These are phyloP conservation scores for Mormyrus iriodes DNA, from an alignment of 2,113 vertebrate species.

Conservation along the genomic window DNA sequence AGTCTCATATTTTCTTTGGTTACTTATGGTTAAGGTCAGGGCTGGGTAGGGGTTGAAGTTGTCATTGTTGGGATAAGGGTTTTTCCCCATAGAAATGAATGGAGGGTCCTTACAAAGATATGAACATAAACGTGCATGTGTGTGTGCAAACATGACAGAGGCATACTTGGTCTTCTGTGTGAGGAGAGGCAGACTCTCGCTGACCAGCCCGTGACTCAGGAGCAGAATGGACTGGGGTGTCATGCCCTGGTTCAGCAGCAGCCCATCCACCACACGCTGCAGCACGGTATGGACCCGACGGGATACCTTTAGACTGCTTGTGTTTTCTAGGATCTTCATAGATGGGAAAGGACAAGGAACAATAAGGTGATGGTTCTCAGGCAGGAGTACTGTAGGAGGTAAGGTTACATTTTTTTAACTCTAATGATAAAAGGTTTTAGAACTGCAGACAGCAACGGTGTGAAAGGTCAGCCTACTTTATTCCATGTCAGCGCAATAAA, in stretches of 20 bases:
- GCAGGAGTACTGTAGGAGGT: background rate
- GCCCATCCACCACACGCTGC: constrained; percentile 73
- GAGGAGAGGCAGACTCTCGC: constrained; percentile 85
- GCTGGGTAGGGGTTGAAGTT: background rate
- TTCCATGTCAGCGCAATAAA: background rate
- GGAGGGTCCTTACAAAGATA: too few species aligned
- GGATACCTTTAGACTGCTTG: constrained; percentile 78
- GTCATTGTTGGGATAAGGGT: background rate
- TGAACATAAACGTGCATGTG: background rate
- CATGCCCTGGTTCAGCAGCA: constrained; percentile 79
- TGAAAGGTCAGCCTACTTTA: background rate
- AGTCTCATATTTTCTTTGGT: background rate
- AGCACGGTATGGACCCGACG: constrained; percentile 78
- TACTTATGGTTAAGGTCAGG: background rate
- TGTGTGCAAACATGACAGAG: background rate
- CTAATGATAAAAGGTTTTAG: background rate
- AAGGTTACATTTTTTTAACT: background rate
- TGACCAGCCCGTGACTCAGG: constrained; percentile 84
- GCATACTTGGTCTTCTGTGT: constrained; percentile 82
- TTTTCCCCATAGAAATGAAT: too few species aligned
- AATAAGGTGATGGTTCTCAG: background rate
- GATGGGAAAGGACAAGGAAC: background rate
- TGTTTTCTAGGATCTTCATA: constrained; percentile 75
- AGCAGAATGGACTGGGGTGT: constrained; percentile 72
- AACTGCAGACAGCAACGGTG: background rate